These are phyloP conservation scores for Ailuropoda melanoleuca DNA, from an alignment of 2,113 vertebrate species.

Conservation along the genomic window DNA sequence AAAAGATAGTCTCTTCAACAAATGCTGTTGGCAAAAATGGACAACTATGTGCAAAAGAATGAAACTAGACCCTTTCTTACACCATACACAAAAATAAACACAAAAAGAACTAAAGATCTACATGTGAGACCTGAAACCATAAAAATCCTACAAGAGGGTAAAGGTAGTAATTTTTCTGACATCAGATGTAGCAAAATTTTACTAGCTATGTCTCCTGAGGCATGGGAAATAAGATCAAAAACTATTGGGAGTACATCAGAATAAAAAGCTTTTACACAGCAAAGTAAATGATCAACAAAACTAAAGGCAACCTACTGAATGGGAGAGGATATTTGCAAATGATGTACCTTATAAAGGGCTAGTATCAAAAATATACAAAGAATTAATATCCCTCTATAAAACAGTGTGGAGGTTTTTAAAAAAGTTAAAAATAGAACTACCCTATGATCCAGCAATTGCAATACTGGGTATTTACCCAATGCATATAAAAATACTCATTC, in stretches of 20 bases:
- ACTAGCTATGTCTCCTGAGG: not conserved
- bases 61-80: not conserved
- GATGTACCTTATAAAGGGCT: not conserved
- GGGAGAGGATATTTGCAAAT: not conserved
- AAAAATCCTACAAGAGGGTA: not conserved
- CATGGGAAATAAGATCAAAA: not conserved
- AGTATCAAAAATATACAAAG: not conserved
- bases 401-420: too few species aligned
- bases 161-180: not conserved
- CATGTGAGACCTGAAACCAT: not conserved
- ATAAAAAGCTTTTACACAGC: not conserved
- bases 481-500: too few species aligned
- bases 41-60: not conserved
- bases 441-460: too few species aligned
- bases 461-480: too few species aligned
- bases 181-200: not conserved
- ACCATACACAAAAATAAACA: not conserved
- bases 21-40: not conserved
- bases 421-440: too few species aligned
- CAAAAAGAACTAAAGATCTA: not conserved
- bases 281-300: not conserved
- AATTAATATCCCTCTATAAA: not conserved
- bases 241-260: not conserved
- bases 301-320: not conserved
- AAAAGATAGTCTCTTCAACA: not conserved